Conservation (phyloP, 1,140 invertebrate genomes). For the Charaxes varanes region DNA sequence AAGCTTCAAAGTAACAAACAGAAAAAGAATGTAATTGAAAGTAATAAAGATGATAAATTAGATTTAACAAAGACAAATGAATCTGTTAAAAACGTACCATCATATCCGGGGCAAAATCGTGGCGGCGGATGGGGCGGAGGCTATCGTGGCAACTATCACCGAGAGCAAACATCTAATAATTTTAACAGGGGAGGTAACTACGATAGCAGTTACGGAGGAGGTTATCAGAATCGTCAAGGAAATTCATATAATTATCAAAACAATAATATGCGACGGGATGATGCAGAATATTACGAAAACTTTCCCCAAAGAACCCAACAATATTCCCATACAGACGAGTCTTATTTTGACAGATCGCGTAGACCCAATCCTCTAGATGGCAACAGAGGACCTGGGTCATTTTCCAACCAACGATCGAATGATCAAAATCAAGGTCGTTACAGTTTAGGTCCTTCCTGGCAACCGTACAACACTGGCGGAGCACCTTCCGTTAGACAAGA, state of each 20-base stretch:
- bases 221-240: slow-evolving; percentile 35
- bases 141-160: slow-evolving; percentile 54
- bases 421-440: slow-evolving; percentile 31
- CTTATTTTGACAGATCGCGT: slow-evolving; percentile 33
- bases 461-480: slow-evolving; percentile 17
- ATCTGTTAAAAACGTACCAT: slow-evolving; percentile 71
- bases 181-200: slow-evolving; percentile 39
- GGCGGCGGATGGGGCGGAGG: slow-evolving; percentile 61
- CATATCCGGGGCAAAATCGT: slow-evolving; percentile 74
- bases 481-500: slow-evolving; percentile 15
- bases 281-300: slow-evolving; percentile 31
- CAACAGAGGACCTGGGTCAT: slow-evolving; percentile 24
- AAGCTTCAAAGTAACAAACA: slow-evolving; percentile 31
- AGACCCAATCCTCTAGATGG: slow-evolving; percentile 23
- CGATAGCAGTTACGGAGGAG: slow-evolving; percentile 30
- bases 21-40: slow-evolving; percentile 25
- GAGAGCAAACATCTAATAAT: slow-evolving; percentile 52
- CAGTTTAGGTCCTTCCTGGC: slow-evolving; percentile 32
- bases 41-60: slow-evolving; percentile 37
- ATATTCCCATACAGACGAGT: slow-evolving; percentile 33
- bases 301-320: slow-evolving; percentile 32
- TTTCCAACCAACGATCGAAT: slow-evolving; percentile 18
- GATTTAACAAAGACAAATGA: slow-evolving; percentile 53
- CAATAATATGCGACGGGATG: slow-evolving; percentile 32
- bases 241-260: slow-evolving; percentile 27